Evolutionary conservation across 2,113 vertebrate genomes (phyloP), one percentile per base, ranked within the genome.

Genomic region (Monopterus albus): DNA sequence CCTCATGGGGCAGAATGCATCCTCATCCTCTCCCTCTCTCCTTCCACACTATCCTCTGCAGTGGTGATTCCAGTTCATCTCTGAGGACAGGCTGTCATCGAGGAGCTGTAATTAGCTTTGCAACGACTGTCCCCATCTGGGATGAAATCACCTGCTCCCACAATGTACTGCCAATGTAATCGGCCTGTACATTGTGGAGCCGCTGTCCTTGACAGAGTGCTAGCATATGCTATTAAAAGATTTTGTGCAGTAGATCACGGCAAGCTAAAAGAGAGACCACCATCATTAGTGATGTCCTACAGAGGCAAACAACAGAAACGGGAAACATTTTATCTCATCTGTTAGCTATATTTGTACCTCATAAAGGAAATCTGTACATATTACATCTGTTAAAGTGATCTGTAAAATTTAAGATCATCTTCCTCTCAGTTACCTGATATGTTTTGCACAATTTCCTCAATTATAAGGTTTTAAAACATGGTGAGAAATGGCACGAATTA

Each of bases 21-120:
- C 35, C 57, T 42, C 58, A 47, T 50, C 46, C 59, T 21, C 25
- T 66, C 8, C 15, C 18, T 12, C 45, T 42, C 3, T 11, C 40
- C 51, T 28, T 18, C 72, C 21, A 7, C 55, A 39, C 11, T 20
- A n/a, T 42, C 46, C 38, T 52, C 9, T 66, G 73, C 55, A 20
- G 26, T 9, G 11, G 51, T 39, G 69, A 75, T 35, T 82, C 40
- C 25, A 58, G 78, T 47, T 64, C 49, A 61, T 87, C 49, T 45
- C 55, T 45, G 23, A 72, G 50, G 62, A 81, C 14, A 40, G 46
- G 69, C 64, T 64, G 74, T 84, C 82, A 79, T 84, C 60, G 5
- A 62, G 43, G 62, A 67, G 61, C 63, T 29, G 31, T 84, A 88
- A 90, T 87, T 72, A 79, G 82, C 85, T 91, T 86, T 86, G 77